Evolutionary conservation across 2,797 vertebrate genomes (phyloP).

Genomic region (Smutsia gigantea): DNA sequence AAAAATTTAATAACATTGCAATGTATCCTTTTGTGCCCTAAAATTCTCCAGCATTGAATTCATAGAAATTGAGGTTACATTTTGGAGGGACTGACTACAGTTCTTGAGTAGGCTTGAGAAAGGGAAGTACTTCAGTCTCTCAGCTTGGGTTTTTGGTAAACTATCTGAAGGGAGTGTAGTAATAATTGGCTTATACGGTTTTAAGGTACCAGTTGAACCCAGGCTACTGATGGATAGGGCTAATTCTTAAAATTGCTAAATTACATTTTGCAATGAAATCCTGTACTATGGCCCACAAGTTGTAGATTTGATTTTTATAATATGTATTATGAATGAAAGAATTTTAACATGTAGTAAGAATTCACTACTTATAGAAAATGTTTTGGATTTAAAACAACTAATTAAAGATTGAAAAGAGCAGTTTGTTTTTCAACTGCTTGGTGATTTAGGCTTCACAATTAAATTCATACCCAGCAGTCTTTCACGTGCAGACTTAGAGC

Average conservation of each 20-base stretch:
- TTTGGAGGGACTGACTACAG: background rate
- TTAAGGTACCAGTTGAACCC: background rate
- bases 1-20: background rate
- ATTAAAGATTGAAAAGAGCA: background rate
- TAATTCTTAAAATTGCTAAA: background rate
- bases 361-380: background rate
- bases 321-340: background rate
- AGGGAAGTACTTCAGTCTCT: background rate
- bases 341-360: constrained; percentile 32
- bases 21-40: background rate
- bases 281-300: background rate
- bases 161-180: background rate
- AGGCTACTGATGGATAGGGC: background rate
- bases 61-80: background rate
- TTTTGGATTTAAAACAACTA: constrained; percentile 38
- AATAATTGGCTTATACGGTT: background rate
- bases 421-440: constrained; percentile 50
- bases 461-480: background rate
- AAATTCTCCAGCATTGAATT: background rate
- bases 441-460: background rate
- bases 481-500: background rate
- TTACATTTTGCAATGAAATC: constrained; percentile 29
- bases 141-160: background rate
- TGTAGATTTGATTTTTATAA: background rate
- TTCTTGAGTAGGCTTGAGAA: background rate